Evolutionary conservation across 2,797 vertebrate genomes (phyloP).

Genomic region (Typhlichthys eigenmanni): DNA sequence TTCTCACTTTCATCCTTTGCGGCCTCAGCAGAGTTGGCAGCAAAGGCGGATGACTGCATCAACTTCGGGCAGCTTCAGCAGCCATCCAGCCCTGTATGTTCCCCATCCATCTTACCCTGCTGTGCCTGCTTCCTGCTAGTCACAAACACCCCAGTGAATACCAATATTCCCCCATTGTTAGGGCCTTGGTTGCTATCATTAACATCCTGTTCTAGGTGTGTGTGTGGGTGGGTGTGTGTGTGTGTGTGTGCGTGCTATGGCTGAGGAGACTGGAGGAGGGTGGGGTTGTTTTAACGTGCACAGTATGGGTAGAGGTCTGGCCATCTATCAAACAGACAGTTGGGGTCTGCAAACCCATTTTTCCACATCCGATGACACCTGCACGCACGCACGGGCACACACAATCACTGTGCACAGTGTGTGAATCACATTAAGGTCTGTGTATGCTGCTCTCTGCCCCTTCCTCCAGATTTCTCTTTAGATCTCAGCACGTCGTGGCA

Average conservation of each 20-base stretch:
- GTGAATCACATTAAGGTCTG: not conserved
- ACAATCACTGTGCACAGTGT: slow-evolving; percentile 7
- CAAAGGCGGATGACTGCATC: slow-evolving; percentile 8
- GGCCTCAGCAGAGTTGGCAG: slow-evolving; percentile 19
- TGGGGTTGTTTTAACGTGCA: not conserved
- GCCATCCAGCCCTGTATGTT: not conserved
- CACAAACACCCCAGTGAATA: not conserved
- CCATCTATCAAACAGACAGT: slow-evolving; percentile 27
- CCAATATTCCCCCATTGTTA: not conserved
- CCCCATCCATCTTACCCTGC: slow-evolving; percentile 4
- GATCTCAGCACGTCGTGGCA: slow-evolving; percentile 34
- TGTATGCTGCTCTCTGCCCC: slow-evolving; percentile 4
- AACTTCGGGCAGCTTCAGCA: too few species aligned
- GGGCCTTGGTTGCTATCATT: slow-evolving; percentile 9
- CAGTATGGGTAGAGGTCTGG: slow-evolving; percentile 10
- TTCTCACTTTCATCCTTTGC: slow-evolving; percentile 27
- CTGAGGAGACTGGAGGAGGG: not conserved
- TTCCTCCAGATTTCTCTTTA: slow-evolving; percentile 20
- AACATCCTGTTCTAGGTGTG: slow-evolving; percentile 21
- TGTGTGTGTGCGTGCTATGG: not conserved
- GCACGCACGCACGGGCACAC: slow-evolving; percentile 18
- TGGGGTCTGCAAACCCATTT: slow-evolving; percentile 1
- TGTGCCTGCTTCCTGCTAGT: not conserved
- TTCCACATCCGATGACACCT: slow-evolving; percentile 2
- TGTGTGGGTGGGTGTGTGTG: slow-evolving; percentile 2